A percentile compares a stretch with the other conserved stretches of the same genome.
These are phyloP conservation scores for Serrognathus titanus DNA, from an alignment of 2,888 invertebrate species.

Conservation along the genomic window DNA sequence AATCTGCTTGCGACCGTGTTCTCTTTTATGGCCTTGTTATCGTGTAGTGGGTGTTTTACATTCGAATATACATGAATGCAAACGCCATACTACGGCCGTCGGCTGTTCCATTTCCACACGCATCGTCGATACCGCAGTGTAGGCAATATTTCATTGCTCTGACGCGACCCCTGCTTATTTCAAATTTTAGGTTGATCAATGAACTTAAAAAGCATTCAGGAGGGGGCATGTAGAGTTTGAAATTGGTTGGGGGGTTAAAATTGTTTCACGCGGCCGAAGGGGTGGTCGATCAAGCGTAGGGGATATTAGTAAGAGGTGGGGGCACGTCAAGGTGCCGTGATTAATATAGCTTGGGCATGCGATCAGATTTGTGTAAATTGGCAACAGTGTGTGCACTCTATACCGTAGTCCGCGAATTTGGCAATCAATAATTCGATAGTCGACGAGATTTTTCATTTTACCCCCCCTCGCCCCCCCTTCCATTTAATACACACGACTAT, in stretches of 20 bases:
- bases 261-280: slow-evolving; percentile 41
- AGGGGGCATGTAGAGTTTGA: slow-evolving; percentile 25
- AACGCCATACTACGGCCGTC: slow-evolving; percentile 28
- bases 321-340: slow-evolving; percentile 53
- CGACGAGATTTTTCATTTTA: slow-evolving; percentile 1
- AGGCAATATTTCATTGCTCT: slow-evolving; percentile 37
- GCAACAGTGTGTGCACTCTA: slow-evolving; percentile 38
- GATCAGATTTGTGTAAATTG: slow-evolving; percentile 52
- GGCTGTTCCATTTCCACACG: slow-evolving; percentile 33
- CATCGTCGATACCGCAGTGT: slow-evolving; percentile 35
- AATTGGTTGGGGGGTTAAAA: slow-evolving; percentile 34
- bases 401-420: slow-evolving; percentile 35
- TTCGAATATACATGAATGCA: slow-evolving; percentile 34
- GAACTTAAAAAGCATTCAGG: slow-evolving; percentile 40
- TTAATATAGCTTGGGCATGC: slow-evolving; percentile 56
- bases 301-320: slow-evolving; percentile 40
- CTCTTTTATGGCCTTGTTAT: slow-evolving; percentile 22
- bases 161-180: slow-evolving; percentile 36
- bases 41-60: slow-evolving; percentile 37
- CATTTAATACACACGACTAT: neutral
- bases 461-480: no score
- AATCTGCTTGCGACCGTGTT: slow-evolving; percentile 28
- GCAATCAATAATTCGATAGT: slow-evolving; percentile 40
- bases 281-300: slow-evolving; percentile 37
- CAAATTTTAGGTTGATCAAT: slow-evolving; percentile 43